These are phyloP conservation scores for Drosophila pseudoananassae DNA, from an alignment of 1,140 invertebrate genomes.

Conservation along the genomic window DNA sequence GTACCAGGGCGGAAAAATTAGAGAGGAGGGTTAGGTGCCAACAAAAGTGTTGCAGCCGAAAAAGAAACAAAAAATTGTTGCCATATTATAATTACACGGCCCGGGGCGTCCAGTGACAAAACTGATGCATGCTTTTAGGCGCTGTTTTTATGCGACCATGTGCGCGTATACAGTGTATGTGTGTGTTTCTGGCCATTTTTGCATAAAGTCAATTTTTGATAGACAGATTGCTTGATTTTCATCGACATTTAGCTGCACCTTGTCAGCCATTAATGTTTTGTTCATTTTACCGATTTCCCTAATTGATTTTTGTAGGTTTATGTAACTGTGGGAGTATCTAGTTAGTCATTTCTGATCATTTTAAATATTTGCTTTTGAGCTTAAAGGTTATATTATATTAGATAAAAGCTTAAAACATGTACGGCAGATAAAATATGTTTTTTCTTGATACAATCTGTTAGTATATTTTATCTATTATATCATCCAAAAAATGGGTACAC, in stretches of 20 bases:
- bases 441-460: background rate
- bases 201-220: constrained; percentile 51
- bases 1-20: constrained; percentile 45
- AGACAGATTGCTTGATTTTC: constrained; percentile 46
- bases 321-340: background rate
- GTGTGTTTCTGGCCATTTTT: constrained; percentile 23
- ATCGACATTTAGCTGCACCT: constrained; percentile 37
- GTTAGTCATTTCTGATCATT: constrained; percentile 5
- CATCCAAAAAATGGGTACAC: background rate
- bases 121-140: constrained; percentile 59
- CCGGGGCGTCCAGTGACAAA: constrained; percentile 24
- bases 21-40: background rate
- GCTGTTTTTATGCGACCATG: constrained; percentile 10
- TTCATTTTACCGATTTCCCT: constrained; percentile 4
- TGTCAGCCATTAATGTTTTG: constrained; percentile 30
- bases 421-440: no score
- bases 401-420: background rate
- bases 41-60: constrained; percentile 17
- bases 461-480: constrained; percentile 15
- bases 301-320: constrained; percentile 38
- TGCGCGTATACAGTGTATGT: background rate
- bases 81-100: constrained; percentile 74
- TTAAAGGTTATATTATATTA: constrained; percentile 28
- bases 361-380: constrained; percentile 6
- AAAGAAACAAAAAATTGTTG: constrained; percentile 38